Evolutionary conservation across 2,888 invertebrate genomes (phyloP).

Genomic region (Patella pellucida): DNA sequence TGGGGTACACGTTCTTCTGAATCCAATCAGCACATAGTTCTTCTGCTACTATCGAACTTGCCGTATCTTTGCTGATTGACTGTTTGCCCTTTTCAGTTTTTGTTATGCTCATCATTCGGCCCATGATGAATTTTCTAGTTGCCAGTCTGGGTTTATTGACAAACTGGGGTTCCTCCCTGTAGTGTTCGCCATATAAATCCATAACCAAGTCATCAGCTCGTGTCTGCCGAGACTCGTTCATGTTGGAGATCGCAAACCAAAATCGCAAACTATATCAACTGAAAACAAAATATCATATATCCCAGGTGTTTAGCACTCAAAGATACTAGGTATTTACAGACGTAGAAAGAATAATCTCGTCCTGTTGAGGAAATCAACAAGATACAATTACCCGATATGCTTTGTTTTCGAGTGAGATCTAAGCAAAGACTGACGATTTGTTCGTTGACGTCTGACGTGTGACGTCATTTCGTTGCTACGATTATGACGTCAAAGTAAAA

Average conservation of each 20-base stretch:
- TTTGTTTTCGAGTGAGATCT: too few species aligned
- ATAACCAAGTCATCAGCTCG: neutral
- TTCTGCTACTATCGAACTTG: neutral
- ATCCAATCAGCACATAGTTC: neutral
- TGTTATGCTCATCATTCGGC: neutral
- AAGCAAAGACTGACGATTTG: too few species aligned
- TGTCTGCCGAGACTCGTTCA: too few species aligned
- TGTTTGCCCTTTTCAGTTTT: neutral
- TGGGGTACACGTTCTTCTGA: neutral
- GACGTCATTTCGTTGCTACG: too few species aligned
- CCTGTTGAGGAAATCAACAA: neutral
- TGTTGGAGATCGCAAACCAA: too few species aligned
- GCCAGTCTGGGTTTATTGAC: neutral
- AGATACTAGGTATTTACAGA: neutral
- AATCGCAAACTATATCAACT: too few species aligned
- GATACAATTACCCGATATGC: too few species aligned
- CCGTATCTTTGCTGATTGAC: neutral
- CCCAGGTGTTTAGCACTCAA: too few species aligned
- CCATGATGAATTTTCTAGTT: neutral
- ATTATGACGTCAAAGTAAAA: too few species aligned
- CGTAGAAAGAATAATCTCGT: neutral
- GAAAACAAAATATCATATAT: too few species aligned
- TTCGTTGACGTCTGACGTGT: too few species aligned
- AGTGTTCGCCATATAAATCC: neutral
- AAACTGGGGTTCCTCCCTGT: neutral